Base-by-base conservation (phyloP, 2,888 invertebrate species). In the Pachydiplax longipennis region DNA sequence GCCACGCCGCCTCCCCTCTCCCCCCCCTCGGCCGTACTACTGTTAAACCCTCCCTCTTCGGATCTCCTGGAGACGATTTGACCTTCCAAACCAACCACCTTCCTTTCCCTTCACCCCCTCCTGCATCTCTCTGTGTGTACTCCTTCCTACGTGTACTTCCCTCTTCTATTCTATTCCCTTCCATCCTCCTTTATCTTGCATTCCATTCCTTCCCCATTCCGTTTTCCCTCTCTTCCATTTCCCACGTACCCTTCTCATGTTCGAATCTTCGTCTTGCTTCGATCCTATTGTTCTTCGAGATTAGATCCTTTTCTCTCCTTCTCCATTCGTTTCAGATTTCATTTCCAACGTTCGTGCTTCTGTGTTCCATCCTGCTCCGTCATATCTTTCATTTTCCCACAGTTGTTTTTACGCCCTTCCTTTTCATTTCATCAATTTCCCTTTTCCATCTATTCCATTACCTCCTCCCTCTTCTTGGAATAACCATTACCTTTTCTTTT, bases 61-160 rank as follows among this genome's bases (percentile, higher is more conserved):
- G 91, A 83, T 73, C 80, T 48, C n/a, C n/a, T 61, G 48, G 65
- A 87, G 91, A 40, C 80, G 91, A 81, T 81, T 40, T 73, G 80
- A 91, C 73, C 83, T 81, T 80, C 37, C 80, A 80, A 83, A 90
- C 91, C 91, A 90, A 82, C 90, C 91, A 82, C 83, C 73, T 65
- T 65, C 82, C 73, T 61, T 25, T 65, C 40, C n/a, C 37, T 31
- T 22, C 90, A n/a, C 25, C 31, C 31, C n/a, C 82, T 81, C n/a
- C 83, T 53, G 22, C n/a, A 48, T 81, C 90, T 31, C n/a, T 61
- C 25, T 13, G 53, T 40, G 8, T 61, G 83, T 48, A 48, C 48
- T 48, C 53, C 15, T 53, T 15, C 15, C 31, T 73, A n/a, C 73
- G 25, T 31, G 25, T 13, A 73, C 31, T 22, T 58, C 61, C 25